Base-by-base conservation (phyloP, 2,797 vertebrate genomes). In the Sparus aurata region DNA sequence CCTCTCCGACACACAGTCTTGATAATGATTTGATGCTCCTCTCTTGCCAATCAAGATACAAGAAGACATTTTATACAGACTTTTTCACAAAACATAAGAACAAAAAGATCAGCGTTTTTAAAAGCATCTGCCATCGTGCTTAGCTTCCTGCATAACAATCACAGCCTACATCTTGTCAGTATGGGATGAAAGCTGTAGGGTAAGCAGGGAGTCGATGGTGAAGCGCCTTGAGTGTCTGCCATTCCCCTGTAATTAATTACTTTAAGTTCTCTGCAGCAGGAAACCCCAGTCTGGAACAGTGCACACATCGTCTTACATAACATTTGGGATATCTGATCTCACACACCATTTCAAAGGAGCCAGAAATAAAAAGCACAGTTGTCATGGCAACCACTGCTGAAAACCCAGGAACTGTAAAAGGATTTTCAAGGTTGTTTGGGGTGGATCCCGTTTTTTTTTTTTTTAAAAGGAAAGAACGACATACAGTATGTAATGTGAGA, bases 311-410 rank as follows among this genome's bases (percentile, higher is more conserved):
- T 89, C 91, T 94, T 94, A 94, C 93, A 94, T 95, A 95, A 95
- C 87, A 75, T 80, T 91, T 84, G 82, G 91, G 85, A 88, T 89
- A 90, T 89, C 84, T 91, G 91, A 95, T 95, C 88, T 91, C 88
- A 86, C 87, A 86, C 92, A 90, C 87, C 76, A 76, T 91, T 93
- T 92, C 90, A 95, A 94, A 94, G 80, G 89, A 94, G 89, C 89
- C 92, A 87, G 89, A 93, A 95, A 94, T 93, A 94, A 95, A 94
- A 91, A 91, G 85, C 90, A 85, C 88, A 78, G 95, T 95, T 95
- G 95, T 94, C 94, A 95, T 94, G 93, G 92, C 78, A 95, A 95
- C 95, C 85, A 75, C 88, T 87, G 87, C 91, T 85, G 86, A 93
- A 94, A 93, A 90, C 80, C 91, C 63, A 85, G 86, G 87, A 90